phyloP scores from a whole-genome alignment of 2,888 invertebrate species.

The Alentia gelatinosa region DNA sequence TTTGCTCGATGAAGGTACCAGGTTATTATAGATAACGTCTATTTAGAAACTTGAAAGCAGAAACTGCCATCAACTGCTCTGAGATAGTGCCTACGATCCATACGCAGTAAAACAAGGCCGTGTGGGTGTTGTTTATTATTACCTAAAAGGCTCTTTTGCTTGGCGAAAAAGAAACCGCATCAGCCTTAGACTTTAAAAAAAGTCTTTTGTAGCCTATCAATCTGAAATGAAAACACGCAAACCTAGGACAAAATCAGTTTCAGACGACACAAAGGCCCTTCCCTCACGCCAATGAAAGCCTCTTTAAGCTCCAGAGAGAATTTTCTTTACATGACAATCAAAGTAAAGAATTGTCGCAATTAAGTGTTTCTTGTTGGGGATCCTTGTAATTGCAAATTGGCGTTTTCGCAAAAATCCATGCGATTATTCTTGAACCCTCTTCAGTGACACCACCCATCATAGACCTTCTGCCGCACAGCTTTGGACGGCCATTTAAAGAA shows the following conservation, averaged over 20 bases:
- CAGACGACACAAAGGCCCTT: background rate
- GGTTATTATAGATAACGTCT: too few species aligned
- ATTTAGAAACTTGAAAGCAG: too few species aligned
- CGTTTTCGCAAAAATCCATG: background rate
- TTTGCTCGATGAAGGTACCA: too few species aligned
- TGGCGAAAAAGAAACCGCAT: too few species aligned
- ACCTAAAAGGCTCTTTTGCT: too few species aligned
- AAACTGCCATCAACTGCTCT: too few species aligned
- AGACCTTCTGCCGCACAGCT: background rate
- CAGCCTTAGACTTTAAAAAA: too few species aligned
- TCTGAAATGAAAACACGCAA: background rate
- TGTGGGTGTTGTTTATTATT: too few species aligned
- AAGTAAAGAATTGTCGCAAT: background rate
- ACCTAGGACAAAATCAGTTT: background rate
- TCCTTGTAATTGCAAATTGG: conserved; percentile 30
- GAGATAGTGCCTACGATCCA: too few species aligned
- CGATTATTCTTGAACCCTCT: background rate
- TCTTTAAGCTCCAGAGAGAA: background rate
- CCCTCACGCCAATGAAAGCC: background rate
- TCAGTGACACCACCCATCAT: background rate
- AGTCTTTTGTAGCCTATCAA: background rate
- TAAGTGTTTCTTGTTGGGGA: background rate
- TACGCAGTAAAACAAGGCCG: too few species aligned
- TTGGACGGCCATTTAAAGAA: background rate
- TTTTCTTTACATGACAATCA: background rate